Evolutionary conservation across 30 jellyfish, hydroid and myxozoan genomes (phyloP), one percentile per base, ranked within the genome.

Genomic region (Morbakka virulenta): DNA sequence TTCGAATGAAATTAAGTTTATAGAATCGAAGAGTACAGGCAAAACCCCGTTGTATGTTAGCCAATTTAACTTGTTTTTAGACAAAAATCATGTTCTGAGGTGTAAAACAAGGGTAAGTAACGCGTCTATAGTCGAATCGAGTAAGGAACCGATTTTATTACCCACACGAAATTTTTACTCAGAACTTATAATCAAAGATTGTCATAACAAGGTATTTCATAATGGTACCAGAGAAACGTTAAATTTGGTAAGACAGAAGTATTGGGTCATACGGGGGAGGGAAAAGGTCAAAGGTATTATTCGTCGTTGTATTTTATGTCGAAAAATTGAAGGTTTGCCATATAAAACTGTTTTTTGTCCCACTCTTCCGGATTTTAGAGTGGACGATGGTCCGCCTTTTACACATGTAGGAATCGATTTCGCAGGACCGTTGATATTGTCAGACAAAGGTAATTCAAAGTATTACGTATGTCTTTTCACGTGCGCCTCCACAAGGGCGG

Each of bases 191-290:
- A 76, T 76, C 14, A 4, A 17, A 33, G 79, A 76, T 3, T 28
- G 77, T n/a, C 87, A 65, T 62, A 0, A 32, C 2, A 35, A 0
- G 0, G 81, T 65, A 3, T 64, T 78, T 27, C 89, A 78, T 31
- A 49, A 78, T 30, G 82, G 89, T n/a, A 65, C 31, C 23, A 41
- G 68, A 28, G 81, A 77, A 61, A 78, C 89, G 12, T 32, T 78
- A 21, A 78, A 51, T 41, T 35, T 30, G 26, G 12, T 78, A 35
- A 73, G 82, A n/a, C 83, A 72, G 50, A 53, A 63, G 61, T 65
- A 63, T 64, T 77, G 88, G 88, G 31, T 77, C 28, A 80, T 63
- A 6, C 81, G 50, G 67, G 91, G 91, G 21, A 67, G 83, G 31
- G 84, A 51, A 50, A 29, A 1, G 49, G 85, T 51, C 36, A 69